Conservation (phyloP, 2,113 vertebrate species). For the Gambusia affinis region DNA sequence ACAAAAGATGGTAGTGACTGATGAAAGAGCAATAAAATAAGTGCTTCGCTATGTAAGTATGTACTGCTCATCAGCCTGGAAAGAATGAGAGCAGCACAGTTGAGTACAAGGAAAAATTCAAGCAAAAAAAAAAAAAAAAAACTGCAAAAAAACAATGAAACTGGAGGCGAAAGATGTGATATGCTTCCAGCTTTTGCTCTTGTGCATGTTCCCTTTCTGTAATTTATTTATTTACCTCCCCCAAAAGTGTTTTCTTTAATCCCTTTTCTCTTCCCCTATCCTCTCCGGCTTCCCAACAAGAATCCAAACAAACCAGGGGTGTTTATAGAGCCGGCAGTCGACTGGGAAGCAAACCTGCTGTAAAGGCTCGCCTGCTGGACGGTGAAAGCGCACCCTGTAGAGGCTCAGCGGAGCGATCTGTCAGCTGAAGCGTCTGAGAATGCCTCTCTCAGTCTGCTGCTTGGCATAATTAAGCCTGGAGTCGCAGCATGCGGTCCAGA, state of each 20-base stretch:
- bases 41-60: slow-evolving; percentile 11
- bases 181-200: neutral
- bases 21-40: slow-evolving; percentile 23
- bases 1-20: slow-evolving; percentile 11
- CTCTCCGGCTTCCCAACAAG: slow-evolving; percentile 12
- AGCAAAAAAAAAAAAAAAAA: neutral
- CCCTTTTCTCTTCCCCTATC: slow-evolving; percentile 4
- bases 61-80: neutral
- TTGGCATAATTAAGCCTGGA: slow-evolving; percentile 58
- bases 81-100: neutral
- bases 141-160: neutral
- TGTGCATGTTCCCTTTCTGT: neutral
- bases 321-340: slow-evolving; percentile 44
- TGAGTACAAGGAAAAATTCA: neutral
- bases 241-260: slow-evolving; percentile 6
- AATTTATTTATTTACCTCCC: neutral
- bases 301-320: slow-evolving; percentile 7
- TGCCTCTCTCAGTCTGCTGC: slow-evolving; percentile 55
- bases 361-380: slow-evolving; percentile 53
- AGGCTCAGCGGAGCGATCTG: slow-evolving; percentile 53
- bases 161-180: neutral
- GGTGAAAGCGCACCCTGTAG: slow-evolving; percentile 46
- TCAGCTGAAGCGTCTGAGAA: slow-evolving; percentile 55
- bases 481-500: slow-evolving; percentile 31
- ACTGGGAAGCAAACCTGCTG: slow-evolving; percentile 55